phyloP scores from a whole-genome alignment of 2,113 vertebrate species.

The Varanus salvator region DNA sequence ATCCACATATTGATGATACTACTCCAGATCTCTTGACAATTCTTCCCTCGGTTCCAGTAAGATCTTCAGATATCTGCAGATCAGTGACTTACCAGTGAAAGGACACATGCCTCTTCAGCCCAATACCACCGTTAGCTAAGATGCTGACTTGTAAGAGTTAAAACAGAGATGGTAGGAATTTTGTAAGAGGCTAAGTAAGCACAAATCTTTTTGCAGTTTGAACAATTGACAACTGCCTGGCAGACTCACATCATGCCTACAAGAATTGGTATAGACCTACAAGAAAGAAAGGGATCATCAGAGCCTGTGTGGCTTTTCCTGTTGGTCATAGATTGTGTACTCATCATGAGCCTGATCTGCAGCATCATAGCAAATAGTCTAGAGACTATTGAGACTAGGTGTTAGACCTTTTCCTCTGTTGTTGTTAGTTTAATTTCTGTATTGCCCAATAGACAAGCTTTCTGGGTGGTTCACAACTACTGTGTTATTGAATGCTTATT shows the following conservation, averaged over 20 bases:
- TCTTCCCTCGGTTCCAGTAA: neutral
- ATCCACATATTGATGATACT: neutral
- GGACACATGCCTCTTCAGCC: neutral
- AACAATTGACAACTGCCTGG: neutral
- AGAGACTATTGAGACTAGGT: neutral
- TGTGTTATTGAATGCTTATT: too few species aligned
- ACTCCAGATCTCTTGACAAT: neutral
- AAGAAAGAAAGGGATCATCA: neutral
- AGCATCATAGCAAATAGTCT: neutral
- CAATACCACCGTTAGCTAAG: neutral
- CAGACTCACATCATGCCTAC: neutral
- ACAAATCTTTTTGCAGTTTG: neutral
- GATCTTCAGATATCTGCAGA: neutral
- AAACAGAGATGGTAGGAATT: neutral
- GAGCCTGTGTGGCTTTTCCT: neutral
- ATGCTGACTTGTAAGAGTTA: neutral
- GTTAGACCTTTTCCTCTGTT: neutral
- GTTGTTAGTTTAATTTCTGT: too few species aligned
- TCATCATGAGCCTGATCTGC: neutral
- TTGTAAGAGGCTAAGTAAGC: neutral
- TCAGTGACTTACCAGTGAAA: neutral
- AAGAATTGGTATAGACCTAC: neutral
- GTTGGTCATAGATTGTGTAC: neutral
- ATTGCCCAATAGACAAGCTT: too few species aligned
- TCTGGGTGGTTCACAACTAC: too few species aligned